These are phyloP conservation scores for Catharus fuscescens DNA, from an alignment of 2,113 vertebrate species.

Conservation along the genomic window DNA sequence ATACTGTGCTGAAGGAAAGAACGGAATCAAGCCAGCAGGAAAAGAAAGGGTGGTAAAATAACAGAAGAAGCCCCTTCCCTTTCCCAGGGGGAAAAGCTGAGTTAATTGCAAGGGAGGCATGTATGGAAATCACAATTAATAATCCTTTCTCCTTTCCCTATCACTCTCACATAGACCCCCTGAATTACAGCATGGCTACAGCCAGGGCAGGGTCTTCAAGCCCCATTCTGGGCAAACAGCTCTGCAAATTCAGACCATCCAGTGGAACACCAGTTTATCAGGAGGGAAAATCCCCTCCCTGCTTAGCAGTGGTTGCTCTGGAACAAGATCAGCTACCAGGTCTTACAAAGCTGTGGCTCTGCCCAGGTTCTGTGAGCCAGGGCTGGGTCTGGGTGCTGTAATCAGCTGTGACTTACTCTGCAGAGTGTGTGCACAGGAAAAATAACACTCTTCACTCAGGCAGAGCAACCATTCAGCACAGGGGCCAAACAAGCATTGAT, in stretches of 20 bases:
- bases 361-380: neutral
- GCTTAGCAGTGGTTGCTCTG: rapidly evolving
- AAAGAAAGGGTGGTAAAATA: neutral
- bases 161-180: neutral
- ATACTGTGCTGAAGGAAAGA: neutral
- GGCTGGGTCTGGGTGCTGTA: rapidly evolving
- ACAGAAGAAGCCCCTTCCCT: neutral
- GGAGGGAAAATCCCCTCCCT: neutral
- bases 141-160: neutral
- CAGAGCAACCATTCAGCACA: neutral
- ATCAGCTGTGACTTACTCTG: neutral
- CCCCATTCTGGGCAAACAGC: rapidly evolving
- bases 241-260: neutral
- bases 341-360: neutral
- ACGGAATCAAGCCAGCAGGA: neutral
- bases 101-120: constrained; percentile 1
- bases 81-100: neutral
- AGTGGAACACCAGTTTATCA: rapidly evolving
- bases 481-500: neutral
- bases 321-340: neutral
- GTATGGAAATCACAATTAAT: constrained; percentile 17
- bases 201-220: neutral
- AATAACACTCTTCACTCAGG: neutral
- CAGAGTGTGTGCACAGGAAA: rapidly evolving
- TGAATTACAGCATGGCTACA: neutral